Evolutionary conservation across 1,140 invertebrate species (phyloP), one percentile per base, ranked within the genome.

Genomic region (Scaptomyza pallida): DNA sequence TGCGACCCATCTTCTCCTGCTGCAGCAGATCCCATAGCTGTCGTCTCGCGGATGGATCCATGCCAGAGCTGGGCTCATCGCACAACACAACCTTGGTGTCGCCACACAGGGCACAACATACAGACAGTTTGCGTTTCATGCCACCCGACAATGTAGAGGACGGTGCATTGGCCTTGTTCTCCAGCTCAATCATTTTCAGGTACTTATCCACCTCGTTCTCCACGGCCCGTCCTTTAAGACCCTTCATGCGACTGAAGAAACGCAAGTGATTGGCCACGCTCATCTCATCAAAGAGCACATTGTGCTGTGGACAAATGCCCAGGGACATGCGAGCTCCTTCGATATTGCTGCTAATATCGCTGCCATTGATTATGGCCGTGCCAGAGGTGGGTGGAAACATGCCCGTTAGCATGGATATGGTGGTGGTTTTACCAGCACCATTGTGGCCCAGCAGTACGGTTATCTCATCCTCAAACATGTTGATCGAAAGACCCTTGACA

Each of bases 51-150:
- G 97, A 95, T 4, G 98, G 97, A 93, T 99, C 98, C 93, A 99
- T 97, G 47, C 98, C 98, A 4, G 97, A 97, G 1, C 97, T 98
- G 35, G 98, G 98, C 92, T 99, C 97, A 92, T 99, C 97, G 82
- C 98, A 93, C 71, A 98, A 94, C n/a, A 98, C 94, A 45, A 94
- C 93, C 68, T 92, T 92, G 1, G 94, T 94, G 15, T 92, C 92
- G 0, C 94, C 96, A 60, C 95, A 95, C 15, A 97, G 92, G 2
- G 96, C 96, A 60, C 96, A 95, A 5, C 95, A 96, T 3, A 89
- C 67, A 55, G 95, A 96, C 1, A 97, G 90, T 72, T 97, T 95
- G 10, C 97, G 91, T 91, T 96, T 96, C 96, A 97, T 97, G 13
- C 97, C 97, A 16, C 96, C 97, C 1, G 96, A 97, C 19, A 97